Evolutionary conservation across 2,113 vertebrate species (phyloP).

Genomic region (Eulacestoma nigropectus): DNA sequence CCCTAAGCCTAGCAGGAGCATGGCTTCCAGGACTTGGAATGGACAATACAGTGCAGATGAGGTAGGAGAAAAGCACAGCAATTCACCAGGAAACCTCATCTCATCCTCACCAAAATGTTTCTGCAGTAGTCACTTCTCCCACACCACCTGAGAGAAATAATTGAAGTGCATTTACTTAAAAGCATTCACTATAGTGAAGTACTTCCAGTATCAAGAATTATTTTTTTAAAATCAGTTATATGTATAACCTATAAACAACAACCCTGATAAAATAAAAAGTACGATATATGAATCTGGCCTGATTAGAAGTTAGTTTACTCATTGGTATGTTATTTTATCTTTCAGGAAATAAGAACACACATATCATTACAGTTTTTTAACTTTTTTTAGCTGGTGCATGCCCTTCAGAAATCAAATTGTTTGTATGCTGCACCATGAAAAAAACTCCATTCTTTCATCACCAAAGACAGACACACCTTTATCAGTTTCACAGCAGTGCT

Average conservation of each 20-base stretch:
- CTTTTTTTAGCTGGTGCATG: not conserved
- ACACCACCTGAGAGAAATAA: not conserved
- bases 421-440: not conserved
- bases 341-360: not conserved
- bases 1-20: not conserved
- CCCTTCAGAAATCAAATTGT: not conserved
- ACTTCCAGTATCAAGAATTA: not conserved
- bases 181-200: not conserved
- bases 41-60: not conserved
- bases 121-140: not conserved
- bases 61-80: not conserved
- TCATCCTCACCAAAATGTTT: not conserved
- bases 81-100: not conserved
- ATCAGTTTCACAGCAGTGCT: slow-evolving; percentile 78
- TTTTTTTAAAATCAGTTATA: not conserved
- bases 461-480: slow-evolving; percentile 69
- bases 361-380: not conserved
- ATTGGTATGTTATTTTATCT: not conserved
- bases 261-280: not conserved
- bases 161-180: not conserved
- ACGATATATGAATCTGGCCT: not conserved
- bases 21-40: not conserved
- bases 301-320: not conserved
- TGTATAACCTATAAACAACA: not conserved
- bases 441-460: not conserved